Evolutionary conservation across 2,797 vertebrate genomes (phyloP), one percentile per base, ranked within the genome.

Genomic region (Rhynchotus rufescens): DNA sequence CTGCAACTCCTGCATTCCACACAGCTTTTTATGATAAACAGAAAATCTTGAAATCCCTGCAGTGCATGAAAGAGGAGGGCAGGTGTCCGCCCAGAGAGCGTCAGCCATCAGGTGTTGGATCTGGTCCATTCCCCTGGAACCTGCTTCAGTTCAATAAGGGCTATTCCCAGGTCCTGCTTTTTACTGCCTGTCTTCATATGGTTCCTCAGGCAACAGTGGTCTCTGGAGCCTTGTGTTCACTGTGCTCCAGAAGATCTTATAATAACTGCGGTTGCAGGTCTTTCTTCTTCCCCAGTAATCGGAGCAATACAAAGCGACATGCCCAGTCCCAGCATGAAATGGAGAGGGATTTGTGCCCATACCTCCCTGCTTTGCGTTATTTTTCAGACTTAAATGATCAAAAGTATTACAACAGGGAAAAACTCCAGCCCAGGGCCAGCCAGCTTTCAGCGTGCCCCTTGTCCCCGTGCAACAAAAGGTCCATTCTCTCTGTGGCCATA

Each of bases 121-220:
- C 93, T 89, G 86, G 2, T 69, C 64, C 0, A 0, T 83, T 93
- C 90, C 73, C 64, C 82, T 36, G 17, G 82, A 94, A 94, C 90
- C 90, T 85, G 59, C 54, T 83, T 92, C 84, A 93, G 80, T 80
- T 60, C 73, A 85, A n/a, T 78, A 72, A 85, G 51, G 54, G 84
- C 88, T 88, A 89, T 95, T 95, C 92, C 60, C 2, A 6, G 81
- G 66, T 75, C 92, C 92, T 73, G 15, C 86, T 45, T 96, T 94
- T 94, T 84, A 92, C 56, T 80, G 81, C 88, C 66, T 94, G 80
- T 38, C 52, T 61, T 26, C 76, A 54, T 83, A 47, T 0, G 89
- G 59, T 64, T 92, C 80, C 73, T 79, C 73, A 54, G 72, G 74
- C 42, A 54, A 28, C 84, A 90, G 69, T 3, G 8, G 59, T 87